Evolutionary conservation across 2,113 vertebrate genomes (phyloP), one percentile per base, ranked within the genome.

Genomic region (Gnathonemus longibarbis): DNA sequence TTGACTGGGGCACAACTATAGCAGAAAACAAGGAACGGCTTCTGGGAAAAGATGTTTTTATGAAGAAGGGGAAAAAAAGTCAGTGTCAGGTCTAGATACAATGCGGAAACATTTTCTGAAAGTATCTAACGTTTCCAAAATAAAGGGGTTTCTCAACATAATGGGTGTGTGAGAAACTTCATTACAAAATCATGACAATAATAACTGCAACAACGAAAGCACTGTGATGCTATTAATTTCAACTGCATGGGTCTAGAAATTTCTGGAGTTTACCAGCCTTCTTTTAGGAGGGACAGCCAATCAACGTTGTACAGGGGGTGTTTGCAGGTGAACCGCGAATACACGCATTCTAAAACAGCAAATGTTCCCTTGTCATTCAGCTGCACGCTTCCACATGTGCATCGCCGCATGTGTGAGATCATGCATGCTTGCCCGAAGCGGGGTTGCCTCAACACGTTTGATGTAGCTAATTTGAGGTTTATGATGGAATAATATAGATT

Each of bases 81-180:
- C 27, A 62, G n/a, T 46, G 49, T 89, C 58, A 50, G 52, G 56
- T 42, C 62, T 39, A 83, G 19, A 42, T 49, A 58, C 39, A 84
- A 90, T 85, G 53, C 24, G n/a, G 46, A 90, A 89, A 84, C 50
- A 9, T 24, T 66, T 56, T 87, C 62, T 42, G 62, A 86, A 83
- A 89, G 89, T 90, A 91, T 9, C 2, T 83, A 45, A 89, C 17
- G 58, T 50, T 52, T 62, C n/a, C 8, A 35, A 66, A 74, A 19
- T 35, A 70, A n/a, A 4, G 35, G 35, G 42, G 35, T 89, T 50
- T 27, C 35, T 74, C 83, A 85, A 74, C 24, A 66, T 27, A n/a
- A 45, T 77, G 74, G 74, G n/a, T 39, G 50, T 21, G 42, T 19
- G 45, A n/a, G 35, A 21, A 88, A 24, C 4, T 45, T 58, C 21